Evolutionary conservation across 2,113 vertebrate species (phyloP).

Genomic region (Scomber colias): DNA sequence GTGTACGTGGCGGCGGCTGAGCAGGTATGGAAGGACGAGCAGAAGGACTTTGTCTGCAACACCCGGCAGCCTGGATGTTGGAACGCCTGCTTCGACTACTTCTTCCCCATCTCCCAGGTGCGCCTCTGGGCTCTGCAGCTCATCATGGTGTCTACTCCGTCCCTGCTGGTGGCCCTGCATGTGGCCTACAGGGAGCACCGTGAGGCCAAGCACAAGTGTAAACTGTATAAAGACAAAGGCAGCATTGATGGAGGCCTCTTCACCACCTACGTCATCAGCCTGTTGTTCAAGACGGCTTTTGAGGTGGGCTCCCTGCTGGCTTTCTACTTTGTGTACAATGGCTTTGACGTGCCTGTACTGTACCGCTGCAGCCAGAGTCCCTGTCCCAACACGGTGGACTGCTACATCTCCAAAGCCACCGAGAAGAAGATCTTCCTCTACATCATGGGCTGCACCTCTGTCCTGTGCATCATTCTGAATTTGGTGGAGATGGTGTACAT

Average conservation of each 20-base stretch:
- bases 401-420: constrained; percentile 88
- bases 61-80: constrained; percentile 90
- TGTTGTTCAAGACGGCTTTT: constrained; percentile 87
- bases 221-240: constrained; percentile 83
- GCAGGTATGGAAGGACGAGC: constrained; percentile 91
- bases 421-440: constrained; percentile 92
- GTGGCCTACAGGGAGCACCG: constrained; percentile 88
- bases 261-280: constrained; percentile 88
- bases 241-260: constrained; percentile 88
- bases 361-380: constrained; percentile 86
- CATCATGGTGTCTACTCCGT: constrained; percentile 91
- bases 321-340: constrained; percentile 89
- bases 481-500: constrained; percentile 88
- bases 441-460: constrained; percentile 88
- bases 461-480: constrained; percentile 88
- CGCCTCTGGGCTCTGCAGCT: constrained; percentile 93
- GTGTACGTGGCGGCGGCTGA: constrained; percentile 89
- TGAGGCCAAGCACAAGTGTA: constrained; percentile 81
- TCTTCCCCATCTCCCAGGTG: constrained; percentile 91
- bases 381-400: constrained; percentile 90
- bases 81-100: constrained; percentile 92
- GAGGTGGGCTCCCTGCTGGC: constrained; percentile 88
- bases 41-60: constrained; percentile 91
- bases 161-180: constrained; percentile 90
- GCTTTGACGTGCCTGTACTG: constrained; percentile 86